phyloP scores from a whole-genome alignment of 2,888 invertebrate genomes.

The Deilephila porcellus region DNA sequence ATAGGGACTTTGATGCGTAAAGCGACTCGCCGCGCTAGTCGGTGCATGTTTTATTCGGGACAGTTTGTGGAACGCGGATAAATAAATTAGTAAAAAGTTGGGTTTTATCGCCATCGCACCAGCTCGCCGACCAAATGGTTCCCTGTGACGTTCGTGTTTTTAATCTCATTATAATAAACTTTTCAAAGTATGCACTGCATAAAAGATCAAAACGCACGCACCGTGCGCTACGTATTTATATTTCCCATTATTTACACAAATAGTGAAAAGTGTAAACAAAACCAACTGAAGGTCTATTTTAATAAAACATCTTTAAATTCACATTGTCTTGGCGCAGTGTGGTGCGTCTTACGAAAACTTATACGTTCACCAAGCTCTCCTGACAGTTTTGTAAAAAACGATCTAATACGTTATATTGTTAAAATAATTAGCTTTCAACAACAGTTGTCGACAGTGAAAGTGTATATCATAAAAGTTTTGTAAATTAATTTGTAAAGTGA shows the following conservation, averaged over 20 bases:
- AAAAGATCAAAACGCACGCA: constrained; percentile 38
- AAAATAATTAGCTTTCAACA: neutral
- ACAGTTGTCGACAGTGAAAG: neutral
- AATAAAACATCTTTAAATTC: constrained; percentile 29
- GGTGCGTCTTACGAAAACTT: constrained; percentile 4
- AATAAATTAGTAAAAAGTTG: constrained; percentile 60
- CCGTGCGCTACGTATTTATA: constrained; percentile 28
- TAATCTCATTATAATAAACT: constrained; percentile 43
- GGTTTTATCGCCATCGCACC: constrained; percentile 50
- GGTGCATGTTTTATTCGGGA: constrained; percentile 46
- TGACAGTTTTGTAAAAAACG: neutral
- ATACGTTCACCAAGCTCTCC: neutral
- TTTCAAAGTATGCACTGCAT: constrained; percentile 32
- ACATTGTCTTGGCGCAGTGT: constrained; percentile 29
- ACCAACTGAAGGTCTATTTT: constrained; percentile 28
- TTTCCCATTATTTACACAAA: constrained; percentile 29
- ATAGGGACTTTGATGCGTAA: constrained; percentile 58
- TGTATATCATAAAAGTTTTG: neutral
- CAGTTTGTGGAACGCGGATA: constrained; percentile 54
- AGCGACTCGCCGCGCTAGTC: constrained; percentile 43
- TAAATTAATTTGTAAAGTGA: no score
- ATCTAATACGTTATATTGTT: neutral
- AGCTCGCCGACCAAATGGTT: constrained; percentile 43
- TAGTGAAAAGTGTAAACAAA: constrained; percentile 31
- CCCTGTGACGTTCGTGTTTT: constrained; percentile 39